phyloP scores from a whole-genome alignment of 2,113 vertebrate species.

The Eclectus roratus region DNA sequence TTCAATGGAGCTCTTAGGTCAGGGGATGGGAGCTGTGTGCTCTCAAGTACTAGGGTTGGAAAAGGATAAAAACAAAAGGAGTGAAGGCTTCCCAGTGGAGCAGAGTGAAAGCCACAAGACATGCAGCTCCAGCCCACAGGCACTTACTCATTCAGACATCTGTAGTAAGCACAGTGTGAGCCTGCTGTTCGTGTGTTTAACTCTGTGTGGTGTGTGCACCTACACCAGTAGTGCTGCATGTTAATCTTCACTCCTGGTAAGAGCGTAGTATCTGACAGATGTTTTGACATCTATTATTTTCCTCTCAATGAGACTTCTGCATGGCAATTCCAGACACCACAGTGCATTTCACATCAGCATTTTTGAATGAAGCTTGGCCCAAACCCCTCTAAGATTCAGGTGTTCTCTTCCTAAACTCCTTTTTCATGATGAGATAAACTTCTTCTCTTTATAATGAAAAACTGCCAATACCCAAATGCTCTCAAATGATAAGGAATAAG shows the following conservation, averaged over 20 bases:
- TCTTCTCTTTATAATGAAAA: background rate
- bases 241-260: background rate
- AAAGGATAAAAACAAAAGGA: slow-evolving; percentile 70
- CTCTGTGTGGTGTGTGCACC: slow-evolving; percentile 45
- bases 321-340: background rate
- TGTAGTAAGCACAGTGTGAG: slow-evolving; percentile 31
- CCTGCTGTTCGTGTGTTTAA: slow-evolving; percentile 32
- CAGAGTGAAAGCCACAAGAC: slow-evolving; percentile 68
- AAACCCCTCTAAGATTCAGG: background rate
- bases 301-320: background rate
- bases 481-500: background rate
- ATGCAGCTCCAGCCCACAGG: slow-evolving; percentile 54
- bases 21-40: slow-evolving; percentile 59
- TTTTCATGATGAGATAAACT: background rate
- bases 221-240: background rate
- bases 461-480: background rate
- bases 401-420: background rate
- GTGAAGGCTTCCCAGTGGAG: slow-evolving; percentile 49
- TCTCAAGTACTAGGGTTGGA: slow-evolving; percentile 59
- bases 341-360: background rate
- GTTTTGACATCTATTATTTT: background rate
- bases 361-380: background rate
- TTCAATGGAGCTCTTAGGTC: slow-evolving; percentile 58
- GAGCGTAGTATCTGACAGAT: background rate
- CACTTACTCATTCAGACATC: slow-evolving; percentile 33